Conservation (phyloP, 2,888 invertebrate genomes). For the Criorhina ranunculi region DNA sequence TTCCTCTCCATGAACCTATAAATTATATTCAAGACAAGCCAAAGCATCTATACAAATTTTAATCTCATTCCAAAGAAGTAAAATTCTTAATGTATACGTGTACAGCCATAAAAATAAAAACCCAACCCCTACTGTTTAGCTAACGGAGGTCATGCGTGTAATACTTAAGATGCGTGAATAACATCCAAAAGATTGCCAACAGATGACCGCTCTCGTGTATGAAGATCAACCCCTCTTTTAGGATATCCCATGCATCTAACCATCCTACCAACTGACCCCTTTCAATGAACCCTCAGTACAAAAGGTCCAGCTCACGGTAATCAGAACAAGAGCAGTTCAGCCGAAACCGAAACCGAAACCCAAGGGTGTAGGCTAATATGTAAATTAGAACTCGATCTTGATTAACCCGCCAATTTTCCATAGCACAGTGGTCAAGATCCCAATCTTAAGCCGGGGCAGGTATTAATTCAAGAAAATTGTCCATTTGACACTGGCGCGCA, state of each 20-base stretch:
- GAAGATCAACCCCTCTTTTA: slow-evolving; percentile 69
- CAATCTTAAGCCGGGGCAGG: slow-evolving; percentile 40
- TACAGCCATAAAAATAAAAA: slow-evolving; percentile 69
- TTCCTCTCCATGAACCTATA: slow-evolving; percentile 24
- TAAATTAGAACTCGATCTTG: slow-evolving; percentile 74
- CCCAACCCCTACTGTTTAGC: slow-evolving; percentile 62
- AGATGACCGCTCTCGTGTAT: slow-evolving; percentile 69
- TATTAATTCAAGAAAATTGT: slow-evolving; percentile 76
- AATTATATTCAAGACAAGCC: slow-evolving; percentile 38
- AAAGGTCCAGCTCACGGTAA: slow-evolving; percentile 74
- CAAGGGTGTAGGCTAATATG: slow-evolving; percentile 65
- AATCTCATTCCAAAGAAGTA: slow-evolving; percentile 40
- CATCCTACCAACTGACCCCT: slow-evolving; percentile 68
- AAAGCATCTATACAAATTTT: slow-evolving; percentile 60
- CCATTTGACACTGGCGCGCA: slow-evolving; percentile 71
- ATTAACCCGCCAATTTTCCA: slow-evolving; percentile 77
- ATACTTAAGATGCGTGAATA: slow-evolving; percentile 77
- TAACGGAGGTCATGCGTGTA: slow-evolving; percentile 73
- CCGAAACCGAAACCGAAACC: slow-evolving; percentile 43
- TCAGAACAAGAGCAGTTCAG: slow-evolving; percentile 72
- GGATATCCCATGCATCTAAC: slow-evolving; percentile 39
- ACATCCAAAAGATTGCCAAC: slow-evolving; percentile 55
- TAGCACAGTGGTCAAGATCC: slow-evolving; percentile 75
- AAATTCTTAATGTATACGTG: slow-evolving; percentile 37
- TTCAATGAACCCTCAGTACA: slow-evolving; percentile 63